Percentiles rank a stretch among this genome's conserved stretches.
Evolutionary conservation across 2,113 vertebrate species (phyloP).

Genomic region (Eurypyga helias): DNA sequence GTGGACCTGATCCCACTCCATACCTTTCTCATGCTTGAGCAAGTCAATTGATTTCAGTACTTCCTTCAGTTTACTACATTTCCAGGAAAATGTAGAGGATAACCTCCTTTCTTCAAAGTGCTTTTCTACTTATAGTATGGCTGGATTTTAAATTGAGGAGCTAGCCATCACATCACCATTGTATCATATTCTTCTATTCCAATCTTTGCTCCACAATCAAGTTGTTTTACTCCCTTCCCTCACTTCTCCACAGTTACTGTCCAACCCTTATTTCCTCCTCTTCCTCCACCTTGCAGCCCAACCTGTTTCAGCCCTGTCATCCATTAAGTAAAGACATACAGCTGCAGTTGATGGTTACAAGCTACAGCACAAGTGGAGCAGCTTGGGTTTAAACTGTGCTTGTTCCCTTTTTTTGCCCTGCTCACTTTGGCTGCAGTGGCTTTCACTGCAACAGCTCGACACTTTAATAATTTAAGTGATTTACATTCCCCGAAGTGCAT

Average conservation of each 20-base stretch:
- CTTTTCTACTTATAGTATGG: not conserved
- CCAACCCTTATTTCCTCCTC: not conserved
- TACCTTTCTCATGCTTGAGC: too few relatives aligned
- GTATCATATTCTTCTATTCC: rapidly evolving
- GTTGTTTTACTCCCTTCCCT: not conserved
- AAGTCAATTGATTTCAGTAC: not conserved
- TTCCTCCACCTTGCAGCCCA: not conserved
- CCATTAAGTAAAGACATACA: constrained; percentile 11
- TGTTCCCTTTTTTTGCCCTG: not conserved
- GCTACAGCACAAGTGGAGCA: constrained; percentile 2
- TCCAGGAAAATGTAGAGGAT: not conserved
- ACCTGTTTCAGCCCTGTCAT: not conserved
- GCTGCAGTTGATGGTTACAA: constrained; percentile 5
- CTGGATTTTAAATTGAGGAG: not conserved
- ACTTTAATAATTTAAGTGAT: constrained; percentile 75
- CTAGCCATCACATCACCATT: not conserved
- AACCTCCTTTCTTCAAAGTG: not conserved
- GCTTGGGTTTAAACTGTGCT: constrained; percentile 31
- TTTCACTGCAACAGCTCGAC: constrained; percentile 24
- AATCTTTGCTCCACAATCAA: not conserved
- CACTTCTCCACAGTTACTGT: not conserved
- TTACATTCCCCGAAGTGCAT: constrained; percentile 57
- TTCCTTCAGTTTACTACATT: not conserved
- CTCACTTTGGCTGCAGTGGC: not conserved
- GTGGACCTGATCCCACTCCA: not conserved